Conservation (phyloP, 53 echinoderm and acorn worm genomes). For the Actinopyga echinites region DNA sequence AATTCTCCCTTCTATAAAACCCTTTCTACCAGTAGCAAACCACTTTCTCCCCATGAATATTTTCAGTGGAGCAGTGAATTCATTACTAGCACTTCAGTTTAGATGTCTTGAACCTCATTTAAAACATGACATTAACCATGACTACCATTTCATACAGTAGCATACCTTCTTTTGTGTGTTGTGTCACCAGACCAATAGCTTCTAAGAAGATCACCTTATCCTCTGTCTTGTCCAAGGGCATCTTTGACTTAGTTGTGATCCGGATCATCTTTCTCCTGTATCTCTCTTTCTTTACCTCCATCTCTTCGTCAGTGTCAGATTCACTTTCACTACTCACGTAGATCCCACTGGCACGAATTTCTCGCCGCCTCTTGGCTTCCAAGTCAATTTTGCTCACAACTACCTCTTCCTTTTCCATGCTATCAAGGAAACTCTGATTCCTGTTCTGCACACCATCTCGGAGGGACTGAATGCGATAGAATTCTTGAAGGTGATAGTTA, state of each 20-base stretch:
- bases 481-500: constrained; percentile 78
- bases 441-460: constrained; percentile 54
- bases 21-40: too few species aligned
- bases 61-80: too few species aligned
- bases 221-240: constrained; percentile 77
- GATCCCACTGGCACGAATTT: constrained; percentile 72
- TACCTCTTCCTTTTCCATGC: constrained; percentile 52
- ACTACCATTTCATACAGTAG: too few species aligned
- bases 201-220: constrained; percentile 74
- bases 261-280: constrained; percentile 78
- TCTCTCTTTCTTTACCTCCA: constrained; percentile 73
- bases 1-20: too few species aligned
- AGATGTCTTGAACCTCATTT: background rate
- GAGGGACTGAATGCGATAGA: constrained; percentile 81
- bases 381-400: constrained; percentile 87
- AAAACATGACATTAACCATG: background rate
- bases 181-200: constrained; percentile 81
- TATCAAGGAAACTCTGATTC: constrained; percentile 40
- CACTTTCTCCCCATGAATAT: too few species aligned
- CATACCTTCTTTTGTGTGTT: constrained; percentile 77
- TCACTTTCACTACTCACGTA: constrained; percentile 96
- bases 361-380: constrained; percentile 69
- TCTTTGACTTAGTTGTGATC: constrained; percentile 67
- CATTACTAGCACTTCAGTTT: too few species aligned
- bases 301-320: constrained; percentile 87